phyloP scores from a whole-genome alignment of 2,797 vertebrate genomes.

The Anisognathus igniventris region DNA sequence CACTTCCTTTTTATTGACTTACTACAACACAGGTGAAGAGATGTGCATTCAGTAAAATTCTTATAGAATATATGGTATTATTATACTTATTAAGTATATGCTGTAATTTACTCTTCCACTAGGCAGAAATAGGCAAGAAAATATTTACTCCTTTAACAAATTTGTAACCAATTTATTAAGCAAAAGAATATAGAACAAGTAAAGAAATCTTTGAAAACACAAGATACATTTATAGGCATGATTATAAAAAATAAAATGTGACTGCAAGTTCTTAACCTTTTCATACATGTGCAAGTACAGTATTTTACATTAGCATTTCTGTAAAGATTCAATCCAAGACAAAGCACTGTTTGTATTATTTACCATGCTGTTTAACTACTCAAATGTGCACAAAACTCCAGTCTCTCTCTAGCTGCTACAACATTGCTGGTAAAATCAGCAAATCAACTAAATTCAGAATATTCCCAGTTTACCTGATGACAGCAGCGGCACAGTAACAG shows the following conservation, averaged over 20 bases:
- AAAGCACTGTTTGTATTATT: background rate
- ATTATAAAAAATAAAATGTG: background rate
- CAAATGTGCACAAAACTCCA: background rate
- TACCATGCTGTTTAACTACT: background rate
- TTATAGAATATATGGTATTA: background rate
- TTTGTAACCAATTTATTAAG: background rate
- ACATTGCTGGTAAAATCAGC: background rate
- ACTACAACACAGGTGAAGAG: background rate
- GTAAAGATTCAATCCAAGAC: background rate
- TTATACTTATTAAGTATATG: background rate
- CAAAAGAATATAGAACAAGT: background rate
- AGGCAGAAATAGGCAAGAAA: background rate
- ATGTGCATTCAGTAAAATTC: background rate
- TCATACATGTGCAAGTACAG: background rate
- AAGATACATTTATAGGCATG: background rate
- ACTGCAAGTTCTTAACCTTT: background rate
- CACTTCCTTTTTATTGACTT: background rate
- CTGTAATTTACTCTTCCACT: background rate
- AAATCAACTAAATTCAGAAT: background rate
- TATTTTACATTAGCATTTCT: background rate
- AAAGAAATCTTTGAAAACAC: background rate
- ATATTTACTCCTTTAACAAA: background rate
- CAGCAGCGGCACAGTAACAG: slow-evolving; percentile 78
- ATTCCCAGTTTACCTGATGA: slow-evolving; percentile 76
- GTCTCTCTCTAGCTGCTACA: background rate